These are phyloP conservation scores for Chrysina gloriosa DNA, from an alignment of 2,888 invertebrate species.

Conservation along the genomic window DNA sequence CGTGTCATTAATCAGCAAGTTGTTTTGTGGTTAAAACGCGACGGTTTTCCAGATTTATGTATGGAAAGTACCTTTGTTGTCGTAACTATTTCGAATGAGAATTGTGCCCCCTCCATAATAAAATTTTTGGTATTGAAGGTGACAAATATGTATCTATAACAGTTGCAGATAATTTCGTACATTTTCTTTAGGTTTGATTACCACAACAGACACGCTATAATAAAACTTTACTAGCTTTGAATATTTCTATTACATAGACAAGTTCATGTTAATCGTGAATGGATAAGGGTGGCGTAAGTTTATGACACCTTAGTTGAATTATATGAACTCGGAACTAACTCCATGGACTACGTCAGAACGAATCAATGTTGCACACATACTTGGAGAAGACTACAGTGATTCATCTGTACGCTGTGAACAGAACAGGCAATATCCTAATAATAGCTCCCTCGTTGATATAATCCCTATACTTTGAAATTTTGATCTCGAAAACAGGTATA, in stretches of 20 bases:
- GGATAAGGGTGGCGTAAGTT: conserved; percentile 19
- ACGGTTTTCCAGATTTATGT: no score
- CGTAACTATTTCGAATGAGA: no score
- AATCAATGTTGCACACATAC: conserved; percentile 8
- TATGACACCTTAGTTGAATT: conserved; percentile 28
- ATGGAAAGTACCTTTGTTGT: no score
- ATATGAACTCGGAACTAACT: conserved; percentile 21
- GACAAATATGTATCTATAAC: no score
- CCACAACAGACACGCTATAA: background rate
- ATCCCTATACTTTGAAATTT: conserved; percentile 5
- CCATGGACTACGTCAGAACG: conserved; percentile 15
- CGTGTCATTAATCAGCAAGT: no score
- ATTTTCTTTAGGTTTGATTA: background rate
- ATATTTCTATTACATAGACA: conserved; percentile 5
- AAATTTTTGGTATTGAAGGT: no score
- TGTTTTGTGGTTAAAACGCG: no score
- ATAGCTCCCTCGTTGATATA: conserved; percentile 19
- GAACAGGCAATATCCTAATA: conserved; percentile 23
- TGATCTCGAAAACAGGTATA: conserved; percentile 22
- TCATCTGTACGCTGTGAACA: conserved; percentile 14
- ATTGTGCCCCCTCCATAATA: no score
- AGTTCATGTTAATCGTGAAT: conserved; percentile 16
- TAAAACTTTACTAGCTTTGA: conserved; percentile 8
- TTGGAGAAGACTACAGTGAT: conserved; percentile 3
- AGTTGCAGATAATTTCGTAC: background rate